Evolutionary conservation across 2,113 vertebrate species (phyloP).

Genomic region (Silurus meridionalis): DNA sequence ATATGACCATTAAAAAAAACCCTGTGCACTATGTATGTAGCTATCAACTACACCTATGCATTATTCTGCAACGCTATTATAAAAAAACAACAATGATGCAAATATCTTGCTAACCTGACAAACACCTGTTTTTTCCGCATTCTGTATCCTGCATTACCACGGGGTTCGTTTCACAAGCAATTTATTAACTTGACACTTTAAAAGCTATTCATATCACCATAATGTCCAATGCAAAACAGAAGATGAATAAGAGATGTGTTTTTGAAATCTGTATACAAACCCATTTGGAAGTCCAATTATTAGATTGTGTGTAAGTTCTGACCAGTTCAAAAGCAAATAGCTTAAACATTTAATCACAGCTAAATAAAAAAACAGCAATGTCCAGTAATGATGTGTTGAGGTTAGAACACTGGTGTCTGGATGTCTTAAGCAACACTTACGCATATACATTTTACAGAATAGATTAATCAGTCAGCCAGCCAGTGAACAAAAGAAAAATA

Average conservation of each 20-base stretch:
- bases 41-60: background rate
- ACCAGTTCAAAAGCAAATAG: background rate
- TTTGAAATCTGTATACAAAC: background rate
- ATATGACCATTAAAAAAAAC: background rate
- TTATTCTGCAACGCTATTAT: background rate
- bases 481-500: background rate
- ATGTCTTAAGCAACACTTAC: background rate
- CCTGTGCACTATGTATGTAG: background rate
- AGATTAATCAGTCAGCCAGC: background rate
- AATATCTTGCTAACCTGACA: background rate
- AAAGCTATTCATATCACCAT: background rate
- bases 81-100: background rate
- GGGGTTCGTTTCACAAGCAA: background rate
- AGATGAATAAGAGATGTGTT: background rate
- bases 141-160: background rate
- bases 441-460: background rate
- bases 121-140: background rate
- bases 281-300: background rate
- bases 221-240: background rate
- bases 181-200: background rate
- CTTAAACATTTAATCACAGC: background rate
- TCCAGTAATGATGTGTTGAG: background rate
- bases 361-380: background rate
- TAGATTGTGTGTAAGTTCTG: background rate
- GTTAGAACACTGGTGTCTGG: background rate